phyloP scores from a whole-genome alignment of 1,140 invertebrate species.

The Trichomalopsis sarcophagae region DNA sequence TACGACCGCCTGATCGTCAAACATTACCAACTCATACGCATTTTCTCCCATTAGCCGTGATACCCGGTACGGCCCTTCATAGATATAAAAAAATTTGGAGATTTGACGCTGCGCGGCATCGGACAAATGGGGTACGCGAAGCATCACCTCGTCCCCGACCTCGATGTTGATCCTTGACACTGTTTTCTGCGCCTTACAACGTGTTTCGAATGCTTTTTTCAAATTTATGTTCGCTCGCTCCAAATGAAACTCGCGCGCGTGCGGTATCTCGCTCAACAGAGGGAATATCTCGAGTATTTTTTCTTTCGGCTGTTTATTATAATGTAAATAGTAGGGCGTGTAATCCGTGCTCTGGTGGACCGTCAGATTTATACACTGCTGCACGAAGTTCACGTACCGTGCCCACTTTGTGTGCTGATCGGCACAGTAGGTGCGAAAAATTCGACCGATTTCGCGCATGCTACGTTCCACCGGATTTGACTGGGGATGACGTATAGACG shows the following conservation, averaged over 20 bases:
- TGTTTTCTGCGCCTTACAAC: too few relatives aligned
- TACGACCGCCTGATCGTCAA: too few relatives aligned
- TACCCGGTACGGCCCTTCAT: too few relatives aligned
- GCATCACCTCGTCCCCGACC: too few relatives aligned
- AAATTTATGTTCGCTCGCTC: not conserved
- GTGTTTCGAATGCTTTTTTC: not conserved
- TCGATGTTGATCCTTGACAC: too few relatives aligned
- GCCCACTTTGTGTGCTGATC: constrained; percentile 38
- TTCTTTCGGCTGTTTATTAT: not conserved
- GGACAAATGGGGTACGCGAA: too few relatives aligned
- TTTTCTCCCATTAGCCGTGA: too few relatives aligned
- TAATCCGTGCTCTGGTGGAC: not conserved
- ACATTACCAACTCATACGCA: too few relatives aligned
- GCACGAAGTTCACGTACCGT: not conserved
- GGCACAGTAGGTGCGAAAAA: constrained; percentile 16
- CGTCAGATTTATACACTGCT: constrained; percentile 37
- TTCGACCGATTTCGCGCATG: constrained; percentile 28
- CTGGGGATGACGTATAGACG: constrained; percentile 47
- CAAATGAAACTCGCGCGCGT: not conserved
- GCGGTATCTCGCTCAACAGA: not conserved
- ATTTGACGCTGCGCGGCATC: too few relatives aligned
- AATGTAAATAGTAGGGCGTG: not conserved
- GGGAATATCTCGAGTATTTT: not conserved
- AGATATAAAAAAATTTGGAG: too few relatives aligned
- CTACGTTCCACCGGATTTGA: not conserved